phyloP scores from a whole-genome alignment of 2,888 invertebrate species.

The Ceratothoa steindachneri region DNA sequence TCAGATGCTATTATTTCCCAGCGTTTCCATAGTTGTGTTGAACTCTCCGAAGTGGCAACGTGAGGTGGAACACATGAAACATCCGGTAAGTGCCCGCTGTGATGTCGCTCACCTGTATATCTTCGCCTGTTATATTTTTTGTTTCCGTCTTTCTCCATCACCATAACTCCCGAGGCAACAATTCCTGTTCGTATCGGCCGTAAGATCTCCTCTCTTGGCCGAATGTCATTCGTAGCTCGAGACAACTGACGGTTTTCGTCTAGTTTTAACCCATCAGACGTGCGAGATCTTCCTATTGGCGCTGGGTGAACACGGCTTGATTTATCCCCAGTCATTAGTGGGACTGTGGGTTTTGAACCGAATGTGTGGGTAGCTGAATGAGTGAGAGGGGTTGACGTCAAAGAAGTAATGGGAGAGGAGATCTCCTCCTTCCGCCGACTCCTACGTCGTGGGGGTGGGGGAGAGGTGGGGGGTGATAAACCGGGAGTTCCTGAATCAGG shows the following conservation, averaged over 20 bases:
- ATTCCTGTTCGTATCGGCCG: background rate
- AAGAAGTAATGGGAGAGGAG: too few species aligned
- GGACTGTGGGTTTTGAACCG: constrained; percentile 14
- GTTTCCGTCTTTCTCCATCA: background rate
- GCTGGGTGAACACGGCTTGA: background rate
- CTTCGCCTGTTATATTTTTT: constrained; percentile 62
- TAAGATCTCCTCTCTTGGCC: background rate
- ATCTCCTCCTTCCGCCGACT: background rate
- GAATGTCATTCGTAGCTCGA: background rate
- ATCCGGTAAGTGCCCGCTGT: constrained; percentile 60
- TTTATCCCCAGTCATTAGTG: constrained; percentile 7
- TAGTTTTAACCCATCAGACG: constrained; percentile 21
- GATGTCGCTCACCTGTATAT: constrained; percentile 62
- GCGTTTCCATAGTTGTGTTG: constrained; percentile 46
- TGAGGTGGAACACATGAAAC: constrained; percentile 49
- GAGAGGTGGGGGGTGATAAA: constrained; percentile 41
- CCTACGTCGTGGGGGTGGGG: constrained; percentile 30
- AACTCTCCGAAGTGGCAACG: background rate
- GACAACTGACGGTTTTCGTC: background rate
- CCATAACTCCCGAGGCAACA: background rate
- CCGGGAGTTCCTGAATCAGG: constrained; percentile 47
- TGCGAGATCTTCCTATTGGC: constrained; percentile 25
- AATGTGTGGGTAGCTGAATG: constrained; percentile 41
- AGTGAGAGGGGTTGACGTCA: constrained; percentile 16
- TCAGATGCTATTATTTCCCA: constrained; percentile 48